These are phyloP conservation scores for Omphaloscelis lunosa DNA, from an alignment of 2,888 invertebrate species.

Conservation along the genomic window DNA sequence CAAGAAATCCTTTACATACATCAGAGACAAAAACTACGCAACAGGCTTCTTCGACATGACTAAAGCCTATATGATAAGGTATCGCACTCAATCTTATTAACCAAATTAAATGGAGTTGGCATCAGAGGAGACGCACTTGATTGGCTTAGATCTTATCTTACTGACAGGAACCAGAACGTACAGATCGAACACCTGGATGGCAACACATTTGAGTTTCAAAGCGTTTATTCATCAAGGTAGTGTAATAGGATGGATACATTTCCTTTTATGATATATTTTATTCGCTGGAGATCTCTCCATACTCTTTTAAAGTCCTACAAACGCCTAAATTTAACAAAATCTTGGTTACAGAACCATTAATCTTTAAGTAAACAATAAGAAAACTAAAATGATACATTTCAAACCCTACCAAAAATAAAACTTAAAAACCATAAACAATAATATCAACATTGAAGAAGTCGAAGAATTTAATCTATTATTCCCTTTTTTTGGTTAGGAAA, in stretches of 20 bases:
- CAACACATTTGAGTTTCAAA: not conserved
- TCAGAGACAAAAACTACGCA: not conserved
- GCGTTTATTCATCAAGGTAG: not conserved
- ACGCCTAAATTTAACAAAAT: no score
- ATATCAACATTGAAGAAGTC: no score
- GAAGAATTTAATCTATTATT: no score
- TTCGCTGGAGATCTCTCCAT: no score
- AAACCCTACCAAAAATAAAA: no score
- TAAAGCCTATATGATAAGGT: constrained; percentile 13
- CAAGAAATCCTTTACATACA: not conserved
- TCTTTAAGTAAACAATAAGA: no score
- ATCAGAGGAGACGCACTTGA: not conserved
- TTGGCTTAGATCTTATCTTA: not conserved
- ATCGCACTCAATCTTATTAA: not conserved
- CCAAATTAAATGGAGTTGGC: not conserved
- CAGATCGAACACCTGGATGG: not conserved
- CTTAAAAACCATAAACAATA: no score
- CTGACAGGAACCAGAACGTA: not conserved
- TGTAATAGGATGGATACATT: not conserved
- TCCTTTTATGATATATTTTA: not conserved
- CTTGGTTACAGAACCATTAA: no score
- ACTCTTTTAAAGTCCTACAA: no score
- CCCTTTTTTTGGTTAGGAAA: no score
- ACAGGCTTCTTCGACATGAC: not conserved
- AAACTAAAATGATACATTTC: no score